A percentile compares a stretch with the other conserved stretches of the same genome.
phyloP scores from a whole-genome alignment of 2,113 vertebrate genomes.

The Laticauda laticaudata region DNA sequence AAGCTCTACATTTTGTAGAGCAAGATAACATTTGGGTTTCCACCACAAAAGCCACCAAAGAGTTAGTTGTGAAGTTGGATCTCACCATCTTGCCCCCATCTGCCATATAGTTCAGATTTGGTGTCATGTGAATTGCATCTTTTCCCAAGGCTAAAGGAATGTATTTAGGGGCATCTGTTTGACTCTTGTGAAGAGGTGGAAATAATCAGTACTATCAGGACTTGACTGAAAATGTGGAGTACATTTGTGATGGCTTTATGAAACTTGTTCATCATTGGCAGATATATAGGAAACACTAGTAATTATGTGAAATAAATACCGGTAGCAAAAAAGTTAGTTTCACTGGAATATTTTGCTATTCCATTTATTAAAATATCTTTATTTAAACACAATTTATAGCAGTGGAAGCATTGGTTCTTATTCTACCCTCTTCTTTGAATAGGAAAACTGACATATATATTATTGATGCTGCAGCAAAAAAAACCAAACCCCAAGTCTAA shows the following conservation, averaged over 20 bases:
- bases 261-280: neutral
- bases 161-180: neutral
- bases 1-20: neutral
- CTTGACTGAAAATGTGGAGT: neutral
- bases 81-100: neutral
- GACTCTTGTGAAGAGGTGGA: neutral
- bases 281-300: neutral
- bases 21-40: neutral
- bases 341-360: neutral
- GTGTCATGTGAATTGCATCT: neutral
- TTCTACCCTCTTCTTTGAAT: neutral
- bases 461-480: neutral
- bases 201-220: neutral
- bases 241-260: neutral
- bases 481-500: no score
- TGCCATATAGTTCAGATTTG: neutral
- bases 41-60: neutral
- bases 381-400: neutral
- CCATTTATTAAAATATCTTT: neutral
- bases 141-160: neutral
- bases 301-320: neutral
- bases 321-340: neutral
- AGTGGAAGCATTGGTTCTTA: neutral
- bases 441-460: neutral
- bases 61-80: neutral